Evolutionary conservation across 2,113 vertebrate genomes (phyloP).

Genomic region (Anolis carolinensis): DNA sequence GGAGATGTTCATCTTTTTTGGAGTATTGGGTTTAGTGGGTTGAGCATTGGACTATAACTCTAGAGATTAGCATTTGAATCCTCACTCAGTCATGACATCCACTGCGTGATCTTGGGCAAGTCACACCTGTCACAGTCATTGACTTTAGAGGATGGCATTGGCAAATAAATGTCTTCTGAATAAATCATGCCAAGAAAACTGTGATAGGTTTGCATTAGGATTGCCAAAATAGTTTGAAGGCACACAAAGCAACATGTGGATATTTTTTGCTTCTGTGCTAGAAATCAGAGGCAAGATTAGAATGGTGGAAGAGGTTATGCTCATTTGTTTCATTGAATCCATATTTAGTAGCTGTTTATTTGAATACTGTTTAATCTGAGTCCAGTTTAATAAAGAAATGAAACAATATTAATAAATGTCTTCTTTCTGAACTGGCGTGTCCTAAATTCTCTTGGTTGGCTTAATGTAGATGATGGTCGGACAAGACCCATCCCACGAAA

Average conservation of each 20-base stretch:
- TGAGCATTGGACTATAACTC: too few relatives aligned
- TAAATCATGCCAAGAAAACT: too few relatives aligned
- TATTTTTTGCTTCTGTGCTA: neutral
- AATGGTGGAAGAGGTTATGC: neutral
- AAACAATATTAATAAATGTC: neutral
- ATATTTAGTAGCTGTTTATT: neutral
- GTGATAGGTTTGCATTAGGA: too few relatives aligned
- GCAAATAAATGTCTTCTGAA: too few relatives aligned
- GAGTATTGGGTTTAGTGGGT: too few relatives aligned
- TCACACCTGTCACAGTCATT: too few relatives aligned
- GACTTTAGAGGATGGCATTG: too few relatives aligned
- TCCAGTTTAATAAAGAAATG: neutral
- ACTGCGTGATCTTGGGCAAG: too few relatives aligned
- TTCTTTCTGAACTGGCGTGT: neutral
- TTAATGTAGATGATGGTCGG: constrained; percentile 88
- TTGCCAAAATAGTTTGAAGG: too few relatives aligned
- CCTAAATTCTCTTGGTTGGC: neutral
- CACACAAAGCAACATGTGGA: neutral
- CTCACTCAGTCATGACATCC: too few relatives aligned
- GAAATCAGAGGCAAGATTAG: neutral
- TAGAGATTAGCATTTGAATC: too few relatives aligned
- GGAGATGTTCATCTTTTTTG: too few relatives aligned
- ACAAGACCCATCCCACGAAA: constrained; percentile 93
- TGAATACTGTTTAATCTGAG: neutral
- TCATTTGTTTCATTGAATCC: neutral